Evolutionary conservation across 2,113 vertebrate species (phyloP), one percentile per base, ranked within the genome.

Genomic region (Neotragus moschatus): DNA sequence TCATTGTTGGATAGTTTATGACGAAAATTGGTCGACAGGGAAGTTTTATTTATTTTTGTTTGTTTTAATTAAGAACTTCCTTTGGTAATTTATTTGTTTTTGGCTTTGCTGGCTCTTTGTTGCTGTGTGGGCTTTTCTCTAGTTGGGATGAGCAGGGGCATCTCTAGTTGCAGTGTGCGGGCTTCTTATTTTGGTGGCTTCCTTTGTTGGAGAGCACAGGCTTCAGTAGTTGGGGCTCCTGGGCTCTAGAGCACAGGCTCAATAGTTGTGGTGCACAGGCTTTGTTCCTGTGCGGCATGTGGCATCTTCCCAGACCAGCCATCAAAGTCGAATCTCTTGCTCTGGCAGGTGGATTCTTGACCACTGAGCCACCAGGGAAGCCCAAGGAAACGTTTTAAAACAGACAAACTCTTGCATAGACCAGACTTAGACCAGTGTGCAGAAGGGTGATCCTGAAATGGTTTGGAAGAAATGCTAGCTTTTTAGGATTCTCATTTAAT

Each of bases 11-110:
- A 91, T 89, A 73, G 55, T 70, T 92, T 80, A 82, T 82, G 45
- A 97, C 51, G 84, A 94, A 94, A 84, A 93, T 84, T 96, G 61
- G 39, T 95, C 26, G 84, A 84, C 30, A 70, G 93, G 66, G 66
- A 93, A 93, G 56, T 66, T 55, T 75, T 75, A 26, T 43, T 43
- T 43, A 43, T 73, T 43, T 73, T 75, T 75, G 36, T 75, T 75
- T 43, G 70, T 75, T 43, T 75, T 75, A 75, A 43, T 75, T 43
- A 43, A 75, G 70, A 1, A 26, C 23, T 75, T 75, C 23, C 26
- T 43, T 75, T 14, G 36, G 39, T 75, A 26, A 14, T 75, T 58
- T 26, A 19, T 70, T 66, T 43, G 39, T 43, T 26, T 75, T 75
- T 75, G 39, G 23, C 70, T 75, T 25, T 43, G 39, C 39, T 75